These are phyloP conservation scores for Philaethria dido DNA, from an alignment of 2,888 invertebrate genomes.

Conservation along the genomic window DNA sequence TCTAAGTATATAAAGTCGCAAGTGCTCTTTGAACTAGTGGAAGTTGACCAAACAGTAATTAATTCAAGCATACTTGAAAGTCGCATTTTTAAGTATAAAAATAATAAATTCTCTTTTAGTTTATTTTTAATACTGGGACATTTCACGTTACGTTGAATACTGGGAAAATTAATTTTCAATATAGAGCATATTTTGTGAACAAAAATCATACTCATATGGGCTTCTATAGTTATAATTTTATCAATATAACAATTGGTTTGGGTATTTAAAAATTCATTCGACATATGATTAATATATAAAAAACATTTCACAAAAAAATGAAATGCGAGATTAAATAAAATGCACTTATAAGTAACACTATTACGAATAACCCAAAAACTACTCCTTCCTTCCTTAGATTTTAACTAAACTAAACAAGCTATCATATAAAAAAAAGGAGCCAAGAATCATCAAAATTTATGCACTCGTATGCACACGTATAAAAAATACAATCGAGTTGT, in stretches of 20 bases:
- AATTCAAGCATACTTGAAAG: background rate
- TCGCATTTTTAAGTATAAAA: background rate
- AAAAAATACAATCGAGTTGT: no score
- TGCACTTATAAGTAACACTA: no score
- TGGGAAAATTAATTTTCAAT: background rate
- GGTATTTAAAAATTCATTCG: no score
- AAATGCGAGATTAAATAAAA: no score
- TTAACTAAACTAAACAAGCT: no score
- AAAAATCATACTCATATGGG: background rate
- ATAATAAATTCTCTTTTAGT: background rate
- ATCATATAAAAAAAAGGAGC: no score
- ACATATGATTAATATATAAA: no score
- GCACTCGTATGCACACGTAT: no score
- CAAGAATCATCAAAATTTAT: no score
- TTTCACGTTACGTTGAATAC: background rate
- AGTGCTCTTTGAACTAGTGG: background rate
- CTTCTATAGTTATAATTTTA: background rate
- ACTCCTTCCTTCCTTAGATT: no score
- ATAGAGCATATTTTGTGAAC: background rate
- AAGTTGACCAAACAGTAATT: conserved; percentile 13
- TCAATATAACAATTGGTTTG: background rate
- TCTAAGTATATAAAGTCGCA: background rate
- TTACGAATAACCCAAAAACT: no score
- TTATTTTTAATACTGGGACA: background rate
- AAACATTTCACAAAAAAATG: no score